Conservation (phyloP, 35 echinoderm and acorn worm species). For the Anneissia japonica region DNA sequence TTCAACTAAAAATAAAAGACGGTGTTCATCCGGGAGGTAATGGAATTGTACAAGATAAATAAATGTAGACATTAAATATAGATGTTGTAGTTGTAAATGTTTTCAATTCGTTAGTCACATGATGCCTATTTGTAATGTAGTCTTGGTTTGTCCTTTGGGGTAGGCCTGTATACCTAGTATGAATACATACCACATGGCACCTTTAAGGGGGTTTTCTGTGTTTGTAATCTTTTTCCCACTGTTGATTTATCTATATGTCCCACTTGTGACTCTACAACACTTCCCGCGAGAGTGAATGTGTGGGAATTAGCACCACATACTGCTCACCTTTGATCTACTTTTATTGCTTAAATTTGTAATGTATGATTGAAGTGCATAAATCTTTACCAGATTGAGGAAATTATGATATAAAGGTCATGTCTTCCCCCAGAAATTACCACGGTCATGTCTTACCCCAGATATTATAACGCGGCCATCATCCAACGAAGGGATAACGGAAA, state of each 20-base stretch:
- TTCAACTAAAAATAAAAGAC: no score
- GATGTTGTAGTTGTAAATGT: no score
- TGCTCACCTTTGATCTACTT: not conserved
- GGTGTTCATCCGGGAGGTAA: no score
- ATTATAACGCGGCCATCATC: not conserved
- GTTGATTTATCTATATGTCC: not conserved
- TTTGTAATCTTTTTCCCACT: not conserved
- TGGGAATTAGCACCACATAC: not conserved
- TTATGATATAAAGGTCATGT: not conserved
- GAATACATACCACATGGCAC: not conserved
- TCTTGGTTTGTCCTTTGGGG: no score
- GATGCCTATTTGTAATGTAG: no score
- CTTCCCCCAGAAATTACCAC: not conserved
- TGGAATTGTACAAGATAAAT: no score
- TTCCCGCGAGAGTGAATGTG: not conserved
- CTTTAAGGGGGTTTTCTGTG: not conserved
- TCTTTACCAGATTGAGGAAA: not conserved
- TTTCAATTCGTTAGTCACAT: no score
- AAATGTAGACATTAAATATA: no score
- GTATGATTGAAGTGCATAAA: not conserved
- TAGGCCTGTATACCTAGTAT: not conserved
- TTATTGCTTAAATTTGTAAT: not conserved
- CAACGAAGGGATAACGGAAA: no score
- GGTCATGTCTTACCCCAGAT: not conserved
- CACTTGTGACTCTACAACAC: not conserved